These are phyloP conservation scores for Vombatus ursinus DNA, from an alignment of 2,113 vertebrate species.

Conservation along the genomic window DNA sequence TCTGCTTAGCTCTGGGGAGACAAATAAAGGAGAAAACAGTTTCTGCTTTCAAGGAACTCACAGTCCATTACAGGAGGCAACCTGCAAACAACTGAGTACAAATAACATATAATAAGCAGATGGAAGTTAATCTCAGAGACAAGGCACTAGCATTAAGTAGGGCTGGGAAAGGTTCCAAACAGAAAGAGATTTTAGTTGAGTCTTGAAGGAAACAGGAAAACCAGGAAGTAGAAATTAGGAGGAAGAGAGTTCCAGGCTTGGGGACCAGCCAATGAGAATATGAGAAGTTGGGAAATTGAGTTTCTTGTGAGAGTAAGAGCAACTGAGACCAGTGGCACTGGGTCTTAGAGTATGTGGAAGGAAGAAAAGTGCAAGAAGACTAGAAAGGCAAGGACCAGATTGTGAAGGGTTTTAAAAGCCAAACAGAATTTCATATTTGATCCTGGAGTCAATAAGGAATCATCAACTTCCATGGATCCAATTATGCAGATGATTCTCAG, in stretches of 20 bases:
- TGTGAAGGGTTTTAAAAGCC: not conserved
- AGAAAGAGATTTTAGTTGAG: not conserved
- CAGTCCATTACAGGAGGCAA: not conserved
- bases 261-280: not conserved
- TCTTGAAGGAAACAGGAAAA: not conserved
- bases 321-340: not conserved
- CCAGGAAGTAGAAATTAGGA: not conserved
- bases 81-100: not conserved
- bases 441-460: not conserved
- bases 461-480: no score
- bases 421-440: not conserved
- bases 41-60: not conserved
- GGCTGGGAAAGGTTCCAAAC: not conserved
- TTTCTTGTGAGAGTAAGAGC: not conserved
- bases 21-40: not conserved
- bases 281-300: not conserved
- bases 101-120: not conserved
- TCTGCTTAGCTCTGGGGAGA: not conserved
- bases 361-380: not conserved
- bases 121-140: not conserved
- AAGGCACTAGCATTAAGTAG: not conserved
- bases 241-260: not conserved
- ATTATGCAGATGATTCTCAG: no score
- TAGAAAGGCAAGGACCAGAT: not conserved
- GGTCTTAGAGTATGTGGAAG: not conserved